Conservation (phyloP, 2,888 invertebrate genomes). For the Drosophila borborema region DNA sequence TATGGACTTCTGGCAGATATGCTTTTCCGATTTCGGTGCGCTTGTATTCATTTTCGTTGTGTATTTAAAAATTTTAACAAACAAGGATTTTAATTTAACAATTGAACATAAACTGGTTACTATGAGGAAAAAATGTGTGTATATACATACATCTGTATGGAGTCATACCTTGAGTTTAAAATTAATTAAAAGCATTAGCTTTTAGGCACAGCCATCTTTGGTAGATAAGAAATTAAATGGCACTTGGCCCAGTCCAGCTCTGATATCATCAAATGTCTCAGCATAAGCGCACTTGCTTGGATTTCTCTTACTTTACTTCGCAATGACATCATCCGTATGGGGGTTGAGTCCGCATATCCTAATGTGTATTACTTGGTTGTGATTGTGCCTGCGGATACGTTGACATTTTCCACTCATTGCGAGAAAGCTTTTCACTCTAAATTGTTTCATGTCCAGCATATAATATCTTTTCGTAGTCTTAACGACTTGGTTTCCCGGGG, state of each 20-base stretch:
- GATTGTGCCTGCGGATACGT: slow-evolving; percentile 40
- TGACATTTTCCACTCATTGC: slow-evolving; percentile 54
- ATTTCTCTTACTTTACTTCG: slow-evolving; percentile 42
- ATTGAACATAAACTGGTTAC: not conserved
- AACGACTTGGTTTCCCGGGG: slow-evolving; percentile 21
- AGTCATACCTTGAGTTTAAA: slow-evolving; percentile 1
- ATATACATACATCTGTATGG: not conserved
- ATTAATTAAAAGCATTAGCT: slow-evolving; percentile 16
- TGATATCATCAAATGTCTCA: slow-evolving; percentile 59
- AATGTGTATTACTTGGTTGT: slow-evolving; percentile 34
- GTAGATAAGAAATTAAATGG: slow-evolving; percentile 38
- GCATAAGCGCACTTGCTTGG: slow-evolving; percentile 43
- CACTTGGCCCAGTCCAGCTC: slow-evolving; percentile 17
- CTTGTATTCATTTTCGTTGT: slow-evolving; percentile 10
- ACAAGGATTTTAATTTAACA: not conserved
- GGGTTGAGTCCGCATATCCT: slow-evolving; percentile 28
- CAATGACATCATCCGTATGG: slow-evolving; percentile 43
- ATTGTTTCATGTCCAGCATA: slow-evolving; percentile 38
- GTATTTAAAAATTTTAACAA: not conserved
- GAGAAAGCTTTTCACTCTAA: slow-evolving; percentile 54
- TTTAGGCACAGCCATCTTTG: slow-evolving; percentile 24
- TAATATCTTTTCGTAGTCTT: slow-evolving; percentile 32
- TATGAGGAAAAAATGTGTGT: not conserved
- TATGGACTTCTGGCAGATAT: slow-evolving; percentile 15
- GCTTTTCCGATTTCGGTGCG: not conserved